phyloP scores from a whole-genome alignment of 2,888 invertebrate genomes.

The Drosophila imparisetae region DNA sequence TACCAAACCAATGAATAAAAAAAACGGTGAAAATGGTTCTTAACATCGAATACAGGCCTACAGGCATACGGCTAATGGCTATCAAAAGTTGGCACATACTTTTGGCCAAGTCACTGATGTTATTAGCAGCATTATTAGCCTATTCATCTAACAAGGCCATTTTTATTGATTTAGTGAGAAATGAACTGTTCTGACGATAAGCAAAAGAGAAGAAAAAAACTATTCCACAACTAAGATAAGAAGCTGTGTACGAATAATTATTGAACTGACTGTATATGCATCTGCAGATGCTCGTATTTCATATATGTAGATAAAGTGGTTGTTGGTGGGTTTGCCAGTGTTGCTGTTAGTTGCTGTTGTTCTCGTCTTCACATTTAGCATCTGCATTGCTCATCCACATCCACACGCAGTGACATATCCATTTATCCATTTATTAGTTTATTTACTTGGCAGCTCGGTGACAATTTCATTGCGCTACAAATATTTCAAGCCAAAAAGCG shows the following conservation, averaged over 20 bases:
- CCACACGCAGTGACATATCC: conserved; percentile 27
- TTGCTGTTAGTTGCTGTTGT: neutral
- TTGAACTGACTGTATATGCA: neutral
- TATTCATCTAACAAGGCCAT: neutral
- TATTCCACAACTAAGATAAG: neutral
- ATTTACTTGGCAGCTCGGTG: conserved; percentile 65
- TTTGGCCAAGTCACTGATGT: neutral
- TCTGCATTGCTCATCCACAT: conserved; percentile 25
- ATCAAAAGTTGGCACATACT: neutral
- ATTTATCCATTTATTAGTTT: conserved; percentile 52
- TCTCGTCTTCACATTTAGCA: conserved; percentile 25
- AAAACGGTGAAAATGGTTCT: neutral
- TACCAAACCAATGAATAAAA: neutral
- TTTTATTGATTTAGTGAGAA: neutral
- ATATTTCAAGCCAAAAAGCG: conserved; percentile 29
- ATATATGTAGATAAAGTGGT: neutral
- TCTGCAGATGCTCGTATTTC: neutral
- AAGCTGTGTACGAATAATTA: neutral
- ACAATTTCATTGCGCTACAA: conserved; percentile 69
- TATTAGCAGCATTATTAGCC: neutral
- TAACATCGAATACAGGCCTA: neutral
- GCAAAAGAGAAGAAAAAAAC: too few species aligned
- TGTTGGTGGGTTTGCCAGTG: neutral
- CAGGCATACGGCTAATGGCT: neutral
- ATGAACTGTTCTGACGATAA: neutral